Conservation (phyloP, 2,113 vertebrate species). For the Coptodon rendalli region DNA sequence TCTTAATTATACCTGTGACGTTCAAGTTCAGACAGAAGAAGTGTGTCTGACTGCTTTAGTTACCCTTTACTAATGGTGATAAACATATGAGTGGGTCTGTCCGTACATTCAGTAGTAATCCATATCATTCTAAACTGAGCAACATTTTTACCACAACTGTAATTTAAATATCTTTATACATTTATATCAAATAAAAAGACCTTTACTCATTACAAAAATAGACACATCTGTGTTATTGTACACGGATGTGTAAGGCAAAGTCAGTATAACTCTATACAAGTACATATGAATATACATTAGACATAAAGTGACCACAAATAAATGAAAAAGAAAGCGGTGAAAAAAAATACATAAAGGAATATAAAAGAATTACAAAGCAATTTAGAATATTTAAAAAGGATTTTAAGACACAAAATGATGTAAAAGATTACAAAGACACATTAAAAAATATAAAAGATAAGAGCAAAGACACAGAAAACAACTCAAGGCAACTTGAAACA, state of each 20-base stretch:
- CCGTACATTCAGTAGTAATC: not conserved
- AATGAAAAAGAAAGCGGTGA: fast-evolving
- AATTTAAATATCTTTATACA: not conserved
- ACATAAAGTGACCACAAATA: not conserved
- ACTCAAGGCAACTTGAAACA: not conserved
- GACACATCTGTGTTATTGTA: fast-evolving
- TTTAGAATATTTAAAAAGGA: not conserved
- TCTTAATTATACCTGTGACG: not conserved
- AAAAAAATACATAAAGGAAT: not conserved
- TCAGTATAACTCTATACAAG: not conserved
- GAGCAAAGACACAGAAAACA: not conserved
- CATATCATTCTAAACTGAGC: not conserved
- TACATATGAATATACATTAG: not conserved
- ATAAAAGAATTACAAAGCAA: not conserved
- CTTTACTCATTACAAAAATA: fast-evolving
- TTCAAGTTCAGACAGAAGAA: fast-evolving
- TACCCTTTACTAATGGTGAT: fast-evolving
- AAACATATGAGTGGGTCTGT: not conserved
- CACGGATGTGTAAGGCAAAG: fast-evolving
- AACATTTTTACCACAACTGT: not conserved
- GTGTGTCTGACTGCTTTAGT: not conserved
- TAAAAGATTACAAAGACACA: not conserved
- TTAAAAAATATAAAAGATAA: not conserved
- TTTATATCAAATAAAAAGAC: not conserved
- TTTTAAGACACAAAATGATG: not conserved